These are phyloP conservation scores for Sebastes variabilis DNA, from an alignment of 2,797 vertebrate species.

Conservation along the genomic window DNA sequence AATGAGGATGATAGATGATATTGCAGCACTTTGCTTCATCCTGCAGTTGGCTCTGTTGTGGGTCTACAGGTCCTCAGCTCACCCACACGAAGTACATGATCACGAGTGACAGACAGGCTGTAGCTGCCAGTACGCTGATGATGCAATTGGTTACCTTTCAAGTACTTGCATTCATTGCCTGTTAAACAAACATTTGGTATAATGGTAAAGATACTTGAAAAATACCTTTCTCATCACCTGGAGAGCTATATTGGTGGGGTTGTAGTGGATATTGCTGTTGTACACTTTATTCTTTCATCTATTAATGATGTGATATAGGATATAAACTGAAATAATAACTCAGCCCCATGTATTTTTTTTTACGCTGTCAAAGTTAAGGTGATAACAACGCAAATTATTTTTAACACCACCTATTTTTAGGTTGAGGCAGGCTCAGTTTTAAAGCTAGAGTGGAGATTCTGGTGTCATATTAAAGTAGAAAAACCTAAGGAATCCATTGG, in stretches of 20 bases:
- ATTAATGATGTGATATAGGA: neutral
- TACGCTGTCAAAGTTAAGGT: neutral
- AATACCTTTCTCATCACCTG: neutral
- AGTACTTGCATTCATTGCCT: neutral
- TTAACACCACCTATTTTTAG: no score
- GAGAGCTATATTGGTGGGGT: neutral
- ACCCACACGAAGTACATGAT: slow-evolving; percentile 2
- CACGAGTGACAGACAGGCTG: slow-evolving; percentile 17
- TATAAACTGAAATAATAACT: neutral
- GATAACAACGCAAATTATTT: no score
- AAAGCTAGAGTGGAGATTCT: no score
- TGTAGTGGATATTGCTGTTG: neutral
- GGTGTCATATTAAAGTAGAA: no score
- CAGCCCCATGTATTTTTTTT: neutral
- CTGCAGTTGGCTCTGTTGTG: slow-evolving; percentile 20
- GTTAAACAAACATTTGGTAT: neutral
- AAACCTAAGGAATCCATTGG: no score
- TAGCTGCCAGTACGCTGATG: neutral
- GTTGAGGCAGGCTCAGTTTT: no score
- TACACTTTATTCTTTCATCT: neutral
- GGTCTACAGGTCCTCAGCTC: slow-evolving; percentile 36
- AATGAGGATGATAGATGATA: slow-evolving; percentile 67
- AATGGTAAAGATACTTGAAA: neutral
- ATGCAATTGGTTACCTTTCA: slow-evolving; percentile 5
- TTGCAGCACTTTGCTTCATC: slow-evolving; percentile 50